A percentile compares a stretch with the other conserved stretches of the same genome.
These are phyloP conservation scores for Nebria salina DNA, from an alignment of 2,888 invertebrate genomes.

Conservation along the genomic window DNA sequence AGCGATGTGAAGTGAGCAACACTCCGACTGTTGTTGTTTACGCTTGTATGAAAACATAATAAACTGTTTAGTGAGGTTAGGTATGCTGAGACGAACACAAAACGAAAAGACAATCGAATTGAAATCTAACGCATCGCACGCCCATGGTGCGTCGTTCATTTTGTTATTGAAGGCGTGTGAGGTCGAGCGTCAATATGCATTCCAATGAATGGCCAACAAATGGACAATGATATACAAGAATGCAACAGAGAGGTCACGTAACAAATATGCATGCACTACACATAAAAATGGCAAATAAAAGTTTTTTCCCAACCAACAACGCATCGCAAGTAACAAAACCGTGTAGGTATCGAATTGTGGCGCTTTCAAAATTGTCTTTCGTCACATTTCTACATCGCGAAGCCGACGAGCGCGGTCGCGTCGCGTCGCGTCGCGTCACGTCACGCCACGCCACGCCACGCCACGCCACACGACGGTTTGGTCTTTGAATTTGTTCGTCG, in stretches of 20 bases:
- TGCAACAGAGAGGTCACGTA: constrained; percentile 46
- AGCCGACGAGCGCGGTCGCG: neutral
- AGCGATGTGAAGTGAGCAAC: neutral
- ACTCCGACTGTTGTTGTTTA: neutral
- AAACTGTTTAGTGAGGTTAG: neutral
- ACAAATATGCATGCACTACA: constrained; percentile 46
- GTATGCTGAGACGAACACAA: neutral
- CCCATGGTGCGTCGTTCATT: constrained; percentile 6
- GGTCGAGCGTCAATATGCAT: constrained; percentile 43
- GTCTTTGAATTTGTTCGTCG: neutral
- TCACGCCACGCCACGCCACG: neutral
- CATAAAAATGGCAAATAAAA: constrained; percentile 47
- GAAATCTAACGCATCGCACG: neutral
- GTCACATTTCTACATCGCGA: neutral
- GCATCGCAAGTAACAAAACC: constrained; percentile 35
- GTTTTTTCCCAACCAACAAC: constrained; percentile 1
- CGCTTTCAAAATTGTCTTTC: neutral
- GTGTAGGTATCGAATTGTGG: neutral
- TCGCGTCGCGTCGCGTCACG: too few species aligned
- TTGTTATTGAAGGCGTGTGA: constrained; percentile 47
- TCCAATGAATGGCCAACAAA: constrained; percentile 45
- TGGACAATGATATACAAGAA: constrained; percentile 45
- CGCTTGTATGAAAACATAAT: neutral
- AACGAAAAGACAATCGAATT: neutral
- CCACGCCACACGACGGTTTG: constrained; percentile 7